Conservation (phyloP, 2,888 invertebrate species). For the Crematogaster levior region DNA sequence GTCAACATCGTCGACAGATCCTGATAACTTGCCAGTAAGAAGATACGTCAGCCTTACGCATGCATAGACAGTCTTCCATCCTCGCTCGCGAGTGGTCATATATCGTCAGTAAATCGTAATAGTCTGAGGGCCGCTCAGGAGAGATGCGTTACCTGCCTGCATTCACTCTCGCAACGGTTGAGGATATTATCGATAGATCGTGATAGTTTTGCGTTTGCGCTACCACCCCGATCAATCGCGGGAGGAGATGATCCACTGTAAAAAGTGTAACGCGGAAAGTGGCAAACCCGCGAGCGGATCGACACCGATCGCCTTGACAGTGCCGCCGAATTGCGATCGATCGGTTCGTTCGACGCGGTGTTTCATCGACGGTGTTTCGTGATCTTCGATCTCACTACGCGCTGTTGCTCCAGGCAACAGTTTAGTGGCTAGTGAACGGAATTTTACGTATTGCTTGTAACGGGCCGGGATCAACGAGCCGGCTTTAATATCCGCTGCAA, state of each 20-base stretch:
- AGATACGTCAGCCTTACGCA: neutral
- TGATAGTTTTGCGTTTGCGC: constrained; percentile 21
- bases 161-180: neutral
- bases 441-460: constrained; percentile 38
- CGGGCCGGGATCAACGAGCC: constrained; percentile 11
- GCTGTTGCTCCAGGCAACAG: constrained; percentile 79
- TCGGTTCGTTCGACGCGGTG: neutral
- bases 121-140: neutral
- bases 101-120: constrained; percentile 6
- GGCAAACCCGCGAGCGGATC: constrained; percentile 24
- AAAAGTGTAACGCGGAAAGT: constrained; percentile 39
- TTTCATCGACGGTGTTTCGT: constrained; percentile 35
- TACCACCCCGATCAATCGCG: constrained; percentile 1
- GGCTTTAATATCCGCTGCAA: neutral
- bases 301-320: neutral
- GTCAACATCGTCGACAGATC: constrained; percentile 5
- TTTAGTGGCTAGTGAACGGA: constrained; percentile 77
- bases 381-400: constrained; percentile 74
- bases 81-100: neutral
- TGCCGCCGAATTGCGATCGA: constrained; percentile 45
- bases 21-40: constrained; percentile 1
- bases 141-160: neutral
- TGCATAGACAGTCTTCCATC: neutral
- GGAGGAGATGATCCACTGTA: constrained; percentile 28
- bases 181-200: constrained; percentile 17